Percentiles rank a stretch among this genome's conserved stretches.
Conservation (phyloP, 2,797 vertebrate genomes). For the Dermochelys coriacea region DNA sequence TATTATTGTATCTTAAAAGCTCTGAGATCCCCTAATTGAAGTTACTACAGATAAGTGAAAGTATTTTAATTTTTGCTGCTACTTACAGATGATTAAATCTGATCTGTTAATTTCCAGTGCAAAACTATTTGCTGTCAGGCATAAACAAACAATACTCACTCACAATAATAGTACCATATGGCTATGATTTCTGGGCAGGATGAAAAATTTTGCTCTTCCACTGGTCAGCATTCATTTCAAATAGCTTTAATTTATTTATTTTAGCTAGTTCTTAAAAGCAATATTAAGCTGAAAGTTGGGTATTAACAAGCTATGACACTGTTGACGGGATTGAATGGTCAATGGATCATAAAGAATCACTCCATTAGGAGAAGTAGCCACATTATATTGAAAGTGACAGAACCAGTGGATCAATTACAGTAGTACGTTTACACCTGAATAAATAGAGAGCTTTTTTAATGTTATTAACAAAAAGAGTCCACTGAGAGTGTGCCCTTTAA, state of each 20-base stretch:
- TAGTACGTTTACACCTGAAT: background rate
- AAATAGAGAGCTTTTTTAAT: background rate
- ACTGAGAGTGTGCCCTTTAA: background rate
- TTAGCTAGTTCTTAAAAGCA: background rate
- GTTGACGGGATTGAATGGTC: background rate
- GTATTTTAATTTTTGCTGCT: background rate
- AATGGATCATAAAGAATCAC: background rate
- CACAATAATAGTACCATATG: background rate
- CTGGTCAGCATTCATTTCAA: background rate
- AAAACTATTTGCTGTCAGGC: background rate
- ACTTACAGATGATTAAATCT: background rate
- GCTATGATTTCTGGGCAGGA: background rate
- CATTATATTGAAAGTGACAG: background rate
- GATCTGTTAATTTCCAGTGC: background rate
- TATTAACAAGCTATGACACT: background rate
- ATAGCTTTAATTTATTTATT: background rate
- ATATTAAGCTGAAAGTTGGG: background rate
- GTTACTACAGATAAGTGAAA: background rate
- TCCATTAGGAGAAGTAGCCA: background rate
- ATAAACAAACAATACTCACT: background rate
- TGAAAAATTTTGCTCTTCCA: background rate
- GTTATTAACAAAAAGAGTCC: background rate
- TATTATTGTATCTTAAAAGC: background rate
- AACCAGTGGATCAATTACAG: background rate
- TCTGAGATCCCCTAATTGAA: background rate